phyloP scores from a whole-genome alignment of 2,113 vertebrate genomes.

The Sceloporus tristichus region DNA sequence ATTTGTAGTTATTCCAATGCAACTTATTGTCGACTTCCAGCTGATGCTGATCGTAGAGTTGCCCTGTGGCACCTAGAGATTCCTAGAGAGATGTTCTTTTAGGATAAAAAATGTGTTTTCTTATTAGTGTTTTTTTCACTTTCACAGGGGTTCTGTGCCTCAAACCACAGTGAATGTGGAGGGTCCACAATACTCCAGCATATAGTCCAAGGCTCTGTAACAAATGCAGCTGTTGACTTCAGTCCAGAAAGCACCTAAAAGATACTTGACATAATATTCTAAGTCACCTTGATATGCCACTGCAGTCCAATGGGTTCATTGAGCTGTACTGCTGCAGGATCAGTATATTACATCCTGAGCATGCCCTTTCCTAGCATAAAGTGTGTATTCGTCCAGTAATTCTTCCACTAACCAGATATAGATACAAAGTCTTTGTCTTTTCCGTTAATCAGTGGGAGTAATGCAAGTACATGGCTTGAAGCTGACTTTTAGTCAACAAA shows the following conservation, averaged over 20 bases:
- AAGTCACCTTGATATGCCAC: background rate
- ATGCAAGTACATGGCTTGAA: conserved; percentile 36
- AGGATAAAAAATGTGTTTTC: too few relatives aligned
- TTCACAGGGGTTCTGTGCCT: too few relatives aligned
- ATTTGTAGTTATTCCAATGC: too few relatives aligned
- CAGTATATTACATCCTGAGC: background rate
- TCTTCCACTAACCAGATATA: conserved; percentile 37
- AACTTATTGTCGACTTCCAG: too few relatives aligned
- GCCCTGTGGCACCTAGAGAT: too few relatives aligned
- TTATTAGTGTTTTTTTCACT: too few relatives aligned
- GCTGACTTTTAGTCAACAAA: conserved; percentile 47
- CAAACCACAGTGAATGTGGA: too few relatives aligned
- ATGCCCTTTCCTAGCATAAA: background rate
- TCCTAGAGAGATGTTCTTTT: too few relatives aligned
- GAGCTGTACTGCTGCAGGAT: background rate
- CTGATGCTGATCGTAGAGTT: too few relatives aligned
- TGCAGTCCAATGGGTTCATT: background rate
- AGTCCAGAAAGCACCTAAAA: background rate
- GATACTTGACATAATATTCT: background rate
- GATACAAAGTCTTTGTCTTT: background rate
- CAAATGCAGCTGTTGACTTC: background rate
- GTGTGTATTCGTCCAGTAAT: background rate
- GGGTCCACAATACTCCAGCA: too few relatives aligned
- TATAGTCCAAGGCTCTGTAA: too few relatives aligned
- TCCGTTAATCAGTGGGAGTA: conserved; percentile 28